These are phyloP conservation scores for Pycnonotus jocosus DNA, from an alignment of 2,113 vertebrate species.

Conservation along the genomic window DNA sequence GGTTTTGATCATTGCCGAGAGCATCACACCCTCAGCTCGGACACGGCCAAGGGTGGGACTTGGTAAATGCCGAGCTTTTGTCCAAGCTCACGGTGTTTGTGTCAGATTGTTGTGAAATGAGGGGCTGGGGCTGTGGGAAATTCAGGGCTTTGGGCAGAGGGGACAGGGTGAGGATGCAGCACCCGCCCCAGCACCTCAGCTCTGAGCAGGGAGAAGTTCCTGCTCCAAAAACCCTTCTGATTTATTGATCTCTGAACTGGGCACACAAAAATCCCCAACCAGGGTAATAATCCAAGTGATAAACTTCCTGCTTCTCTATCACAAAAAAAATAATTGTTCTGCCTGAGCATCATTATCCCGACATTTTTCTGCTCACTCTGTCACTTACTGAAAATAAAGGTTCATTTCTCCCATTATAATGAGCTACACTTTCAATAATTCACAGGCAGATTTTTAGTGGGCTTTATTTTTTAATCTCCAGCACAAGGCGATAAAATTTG, in stretches of 20 bases:
- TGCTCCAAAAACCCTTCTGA: not conserved
- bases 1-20: not conserved
- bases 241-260: not conserved
- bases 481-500: not conserved
- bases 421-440: slow-evolving; percentile 60
- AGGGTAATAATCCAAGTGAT: not conserved
- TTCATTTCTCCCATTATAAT: slow-evolving; percentile 32
- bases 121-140: not conserved
- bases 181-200: not conserved
- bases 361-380: slow-evolving; percentile 16
- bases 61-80: not conserved
- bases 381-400: slow-evolving; percentile 55
- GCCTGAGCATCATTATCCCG: slow-evolving; percentile 22
- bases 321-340: slow-evolving; percentile 45
- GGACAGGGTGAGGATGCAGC: not conserved
- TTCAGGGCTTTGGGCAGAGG: fast-evolving
- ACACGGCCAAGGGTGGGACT: slow-evolving; percentile 1
- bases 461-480: slow-evolving; percentile 19
- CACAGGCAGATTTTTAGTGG: not conserved
- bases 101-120: not conserved
- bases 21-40: not conserved
- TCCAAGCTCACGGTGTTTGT: not conserved
- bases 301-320: slow-evolving; percentile 13
- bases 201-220: not conserved
- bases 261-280: not conserved